phyloP scores from a whole-genome alignment of 2,113 vertebrate genomes.

The Spea bombifrons region DNA sequence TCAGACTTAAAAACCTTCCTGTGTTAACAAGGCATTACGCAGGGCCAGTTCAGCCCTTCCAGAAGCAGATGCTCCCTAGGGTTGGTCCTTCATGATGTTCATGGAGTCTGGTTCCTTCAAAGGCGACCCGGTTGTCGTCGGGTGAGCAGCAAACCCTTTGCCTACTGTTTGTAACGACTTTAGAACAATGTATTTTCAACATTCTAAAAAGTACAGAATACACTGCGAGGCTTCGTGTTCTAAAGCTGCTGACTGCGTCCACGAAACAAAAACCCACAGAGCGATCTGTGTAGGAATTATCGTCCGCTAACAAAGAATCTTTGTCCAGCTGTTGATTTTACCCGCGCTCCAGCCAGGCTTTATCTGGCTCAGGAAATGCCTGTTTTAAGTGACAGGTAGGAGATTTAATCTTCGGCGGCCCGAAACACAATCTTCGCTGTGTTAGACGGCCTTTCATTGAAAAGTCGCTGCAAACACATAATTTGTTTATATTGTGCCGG shows the following conservation, averaged over 20 bases:
- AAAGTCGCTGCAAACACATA: slow-evolving; percentile 73
- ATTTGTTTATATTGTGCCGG: slow-evolving; percentile 75
- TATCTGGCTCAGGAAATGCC: slow-evolving; percentile 81
- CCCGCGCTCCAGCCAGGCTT: slow-evolving; percentile 65
- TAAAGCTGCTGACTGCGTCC: neutral
- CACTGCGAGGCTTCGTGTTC: too few relatives aligned
- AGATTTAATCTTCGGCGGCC: slow-evolving; percentile 82
- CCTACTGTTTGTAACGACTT: too few relatives aligned
- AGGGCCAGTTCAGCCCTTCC: too few relatives aligned
- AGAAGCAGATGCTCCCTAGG: too few relatives aligned
- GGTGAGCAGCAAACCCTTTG: too few relatives aligned
- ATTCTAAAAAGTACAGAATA: too few relatives aligned
- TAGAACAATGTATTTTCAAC: too few relatives aligned
- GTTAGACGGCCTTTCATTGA: slow-evolving; percentile 73
- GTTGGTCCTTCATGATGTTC: too few relatives aligned
- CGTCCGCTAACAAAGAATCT: slow-evolving; percentile 77
- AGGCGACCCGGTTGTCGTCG: too few relatives aligned
- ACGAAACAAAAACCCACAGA: slow-evolving; percentile 53
- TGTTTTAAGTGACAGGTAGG: slow-evolving; percentile 82
- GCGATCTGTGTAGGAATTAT: slow-evolving; percentile 61
- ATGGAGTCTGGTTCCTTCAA: too few relatives aligned
- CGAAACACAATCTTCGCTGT: slow-evolving; percentile 74
- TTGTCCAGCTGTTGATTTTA: slow-evolving; percentile 77
- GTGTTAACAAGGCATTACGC: too few relatives aligned
- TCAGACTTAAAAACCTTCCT: too few relatives aligned